Conservation (phyloP, 2,113 vertebrate species). For the Misgurnus anguillicaudatus region DNA sequence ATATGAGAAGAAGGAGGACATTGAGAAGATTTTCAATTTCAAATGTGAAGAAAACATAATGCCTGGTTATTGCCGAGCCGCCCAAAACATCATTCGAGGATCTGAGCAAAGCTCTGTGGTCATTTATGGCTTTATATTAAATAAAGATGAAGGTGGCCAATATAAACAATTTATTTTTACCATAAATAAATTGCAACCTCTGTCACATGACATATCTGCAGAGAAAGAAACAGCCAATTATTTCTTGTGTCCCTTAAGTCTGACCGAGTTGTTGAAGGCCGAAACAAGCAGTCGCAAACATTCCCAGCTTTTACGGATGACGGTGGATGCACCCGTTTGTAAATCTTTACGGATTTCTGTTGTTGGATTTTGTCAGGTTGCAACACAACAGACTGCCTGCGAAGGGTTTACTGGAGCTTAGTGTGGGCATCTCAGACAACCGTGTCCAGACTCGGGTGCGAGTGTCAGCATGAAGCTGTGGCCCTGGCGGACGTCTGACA, state of each 20-base stretch:
- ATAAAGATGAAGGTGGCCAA: constrained; percentile 15
- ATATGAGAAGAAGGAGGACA: constrained; percentile 14
- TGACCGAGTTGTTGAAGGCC: constrained; percentile 10
- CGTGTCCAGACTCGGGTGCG: background rate
- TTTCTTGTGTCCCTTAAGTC: background rate
- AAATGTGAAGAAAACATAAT: constrained; percentile 50
- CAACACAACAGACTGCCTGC: background rate
- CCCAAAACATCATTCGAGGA: constrained; percentile 72
- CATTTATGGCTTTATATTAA: constrained; percentile 42
- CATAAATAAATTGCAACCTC: too few species aligned
- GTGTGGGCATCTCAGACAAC: background rate
- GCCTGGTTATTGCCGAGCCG: constrained; percentile 71
- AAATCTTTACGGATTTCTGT: constrained; percentile 26
- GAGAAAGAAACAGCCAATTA: constrained; percentile 25
- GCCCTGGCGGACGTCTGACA: constrained; percentile 27
- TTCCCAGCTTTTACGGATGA: background rate
- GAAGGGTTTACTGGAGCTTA: constrained; percentile 15
- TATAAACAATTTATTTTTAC: too few species aligned
- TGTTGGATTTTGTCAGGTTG: constrained; percentile 4
- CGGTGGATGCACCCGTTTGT: background rate
- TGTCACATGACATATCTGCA: too few species aligned
- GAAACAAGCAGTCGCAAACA: background rate
- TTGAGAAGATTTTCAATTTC: background rate
- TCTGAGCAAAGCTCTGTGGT: constrained; percentile 5
- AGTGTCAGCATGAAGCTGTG: background rate